Conservation (phyloP, 1,140 invertebrate species). For the Acyrthosiphon pisum region DNA sequence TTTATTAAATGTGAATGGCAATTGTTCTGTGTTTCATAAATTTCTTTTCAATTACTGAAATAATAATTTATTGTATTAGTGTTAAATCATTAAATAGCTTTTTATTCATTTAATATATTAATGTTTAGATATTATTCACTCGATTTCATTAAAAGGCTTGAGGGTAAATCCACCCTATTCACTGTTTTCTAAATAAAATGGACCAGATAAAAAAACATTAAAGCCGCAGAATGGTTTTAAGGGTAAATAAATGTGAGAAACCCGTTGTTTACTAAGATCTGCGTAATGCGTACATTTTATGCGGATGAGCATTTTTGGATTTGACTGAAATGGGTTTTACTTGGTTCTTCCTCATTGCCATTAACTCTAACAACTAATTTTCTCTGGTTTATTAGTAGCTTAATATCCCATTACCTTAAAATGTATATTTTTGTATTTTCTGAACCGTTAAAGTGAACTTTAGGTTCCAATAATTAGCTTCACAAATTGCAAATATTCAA, state of each 20-base stretch:
- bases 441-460: background rate
- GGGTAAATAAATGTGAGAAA: background rate
- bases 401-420: background rate
- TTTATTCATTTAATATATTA: background rate
- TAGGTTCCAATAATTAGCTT: background rate
- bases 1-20: background rate
- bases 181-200: background rate
- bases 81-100: conserved; percentile 18
- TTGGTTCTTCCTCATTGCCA: background rate
- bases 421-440: background rate
- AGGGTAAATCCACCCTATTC: background rate
- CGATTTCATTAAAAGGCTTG: background rate
- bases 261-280: background rate
- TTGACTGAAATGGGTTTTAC: background rate
- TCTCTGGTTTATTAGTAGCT: background rate
- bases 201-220: background rate
- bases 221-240: background rate
- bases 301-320: background rate
- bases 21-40: background rate
- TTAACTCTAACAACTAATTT: background rate
- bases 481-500: background rate
- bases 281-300: background rate
- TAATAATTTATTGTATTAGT: conserved; percentile 19
- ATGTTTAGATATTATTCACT: background rate
- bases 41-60: background rate